Conservation (phyloP, 2,797 vertebrate genomes). For the Mormyrops attenuatus region DNA sequence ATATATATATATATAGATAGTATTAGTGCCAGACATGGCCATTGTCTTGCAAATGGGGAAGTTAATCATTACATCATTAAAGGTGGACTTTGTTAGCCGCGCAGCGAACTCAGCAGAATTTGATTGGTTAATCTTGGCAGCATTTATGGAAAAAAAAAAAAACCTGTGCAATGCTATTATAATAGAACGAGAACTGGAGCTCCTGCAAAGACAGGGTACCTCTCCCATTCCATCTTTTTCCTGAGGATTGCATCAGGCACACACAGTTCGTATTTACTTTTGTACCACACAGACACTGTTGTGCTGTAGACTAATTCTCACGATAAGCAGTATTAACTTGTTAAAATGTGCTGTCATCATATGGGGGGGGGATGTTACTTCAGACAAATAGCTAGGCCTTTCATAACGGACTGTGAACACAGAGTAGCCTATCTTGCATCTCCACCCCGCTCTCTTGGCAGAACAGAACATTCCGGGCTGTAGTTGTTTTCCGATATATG, state of each 20-base stretch:
- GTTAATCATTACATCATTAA: slow-evolving; percentile 7
- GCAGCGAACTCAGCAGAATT: background rate
- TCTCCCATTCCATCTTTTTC: background rate
- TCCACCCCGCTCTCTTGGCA: background rate
- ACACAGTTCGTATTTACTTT: background rate
- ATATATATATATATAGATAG: too few relatives aligned
- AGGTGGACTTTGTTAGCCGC: background rate
- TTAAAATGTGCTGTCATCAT: background rate
- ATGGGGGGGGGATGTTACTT: background rate
- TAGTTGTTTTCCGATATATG: background rate
- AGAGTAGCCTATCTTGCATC: background rate
- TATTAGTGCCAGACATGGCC: background rate
- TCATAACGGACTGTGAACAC: background rate
- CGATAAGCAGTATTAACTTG: background rate
- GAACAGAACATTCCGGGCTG: background rate
- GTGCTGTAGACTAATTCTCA: background rate
- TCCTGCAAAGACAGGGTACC: background rate
- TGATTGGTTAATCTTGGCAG: background rate
- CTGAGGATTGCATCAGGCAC: background rate
- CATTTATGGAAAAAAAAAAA: slow-evolving; percentile 41
- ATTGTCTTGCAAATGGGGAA: background rate
- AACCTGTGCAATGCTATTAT: slow-evolving; percentile 58
- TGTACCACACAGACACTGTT: background rate
- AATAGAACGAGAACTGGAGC: slow-evolving; percentile 50
- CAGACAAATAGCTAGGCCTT: background rate